phyloP scores from a whole-genome alignment of 2,888 invertebrate genomes.

The Athrips mouffetella region DNA sequence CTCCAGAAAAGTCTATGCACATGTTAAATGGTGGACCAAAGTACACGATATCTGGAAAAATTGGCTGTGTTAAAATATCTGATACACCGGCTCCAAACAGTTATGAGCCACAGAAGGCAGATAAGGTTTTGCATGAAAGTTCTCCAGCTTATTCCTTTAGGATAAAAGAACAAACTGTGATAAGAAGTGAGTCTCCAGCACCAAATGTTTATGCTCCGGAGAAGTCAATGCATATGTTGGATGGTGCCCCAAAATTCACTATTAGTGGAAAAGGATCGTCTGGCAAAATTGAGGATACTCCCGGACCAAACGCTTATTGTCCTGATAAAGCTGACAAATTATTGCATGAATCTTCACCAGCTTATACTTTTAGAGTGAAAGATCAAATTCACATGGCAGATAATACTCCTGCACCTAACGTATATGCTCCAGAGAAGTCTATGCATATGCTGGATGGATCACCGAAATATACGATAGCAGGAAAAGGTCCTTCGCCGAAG shows the following conservation, averaged over 20 bases:
- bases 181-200: conserved; percentile 82
- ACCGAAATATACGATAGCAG: conserved; percentile 81
- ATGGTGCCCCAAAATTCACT: conserved; percentile 80
- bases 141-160: conserved; percentile 86
- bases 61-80: conserved; percentile 73
- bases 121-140: conserved; percentile 76
- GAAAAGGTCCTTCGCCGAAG: conserved; percentile 73
- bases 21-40: conserved; percentile 81
- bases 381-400: conserved; percentile 52
- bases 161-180: conserved; percentile 79
- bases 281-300: conserved; percentile 74
- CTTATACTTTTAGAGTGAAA: conserved; percentile 71
- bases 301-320: conserved; percentile 80
- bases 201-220: conserved; percentile 82
- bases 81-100: conserved; percentile 80
- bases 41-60: conserved; percentile 84
- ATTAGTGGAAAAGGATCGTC: conserved; percentile 78
- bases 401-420: conserved; percentile 76
- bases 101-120: conserved; percentile 80
- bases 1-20: conserved; percentile 80
- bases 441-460: conserved; percentile 72
- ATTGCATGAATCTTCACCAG: conserved; percentile 70
- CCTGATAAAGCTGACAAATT: conserved; percentile 78
- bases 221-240: conserved; percentile 72
- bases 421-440: conserved; percentile 80